These are phyloP conservation scores for Lasioglossum morio DNA, from an alignment of 2,888 invertebrate species.

Conservation along the genomic window DNA sequence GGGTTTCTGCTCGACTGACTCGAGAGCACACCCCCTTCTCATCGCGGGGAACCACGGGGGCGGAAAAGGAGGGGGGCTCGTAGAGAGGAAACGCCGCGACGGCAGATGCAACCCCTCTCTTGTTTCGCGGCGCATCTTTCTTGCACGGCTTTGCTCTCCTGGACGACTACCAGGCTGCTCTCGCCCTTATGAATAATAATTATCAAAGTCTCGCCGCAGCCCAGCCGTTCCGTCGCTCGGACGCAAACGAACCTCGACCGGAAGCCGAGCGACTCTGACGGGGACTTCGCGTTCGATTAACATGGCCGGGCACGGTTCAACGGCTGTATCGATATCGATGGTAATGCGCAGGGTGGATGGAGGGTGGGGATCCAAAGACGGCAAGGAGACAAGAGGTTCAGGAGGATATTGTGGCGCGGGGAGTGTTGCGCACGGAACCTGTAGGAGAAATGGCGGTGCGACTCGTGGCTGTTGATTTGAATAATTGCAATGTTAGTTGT, in stretches of 20 bases:
- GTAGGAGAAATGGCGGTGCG: neutral
- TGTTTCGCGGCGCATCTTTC: conserved; percentile 83
- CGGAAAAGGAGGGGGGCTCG: conserved; percentile 38
- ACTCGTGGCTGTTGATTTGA: neutral
- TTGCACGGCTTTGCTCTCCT: conserved; percentile 82
- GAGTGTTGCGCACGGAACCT: neutral
- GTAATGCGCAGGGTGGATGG: neutral
- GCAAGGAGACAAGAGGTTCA: neutral
- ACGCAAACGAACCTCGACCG: conserved; percentile 27
- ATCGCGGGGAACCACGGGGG: conserved; percentile 61
- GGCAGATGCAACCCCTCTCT: conserved; percentile 75
- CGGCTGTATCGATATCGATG: conserved; percentile 22
- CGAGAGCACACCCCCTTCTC: conserved; percentile 77
- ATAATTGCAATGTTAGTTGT: neutral
- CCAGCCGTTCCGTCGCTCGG: conserved; percentile 24
- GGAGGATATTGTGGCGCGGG: neutral
- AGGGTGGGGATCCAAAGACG: neutral
- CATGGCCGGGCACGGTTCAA: neutral
- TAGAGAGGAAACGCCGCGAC: conserved; percentile 8
- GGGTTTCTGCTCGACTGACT: conserved; percentile 86
- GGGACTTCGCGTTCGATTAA: conserved; percentile 56
- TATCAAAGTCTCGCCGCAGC: conserved; percentile 74
- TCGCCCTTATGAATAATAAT: conserved; percentile 84
- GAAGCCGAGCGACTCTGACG: conserved; percentile 36
- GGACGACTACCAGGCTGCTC: conserved; percentile 73